Percentiles rank a stretch among this genome's conserved stretches.
These are phyloP conservation scores for Hydropotes inermis DNA, from an alignment of 2,113 vertebrate species.

Conservation along the genomic window DNA sequence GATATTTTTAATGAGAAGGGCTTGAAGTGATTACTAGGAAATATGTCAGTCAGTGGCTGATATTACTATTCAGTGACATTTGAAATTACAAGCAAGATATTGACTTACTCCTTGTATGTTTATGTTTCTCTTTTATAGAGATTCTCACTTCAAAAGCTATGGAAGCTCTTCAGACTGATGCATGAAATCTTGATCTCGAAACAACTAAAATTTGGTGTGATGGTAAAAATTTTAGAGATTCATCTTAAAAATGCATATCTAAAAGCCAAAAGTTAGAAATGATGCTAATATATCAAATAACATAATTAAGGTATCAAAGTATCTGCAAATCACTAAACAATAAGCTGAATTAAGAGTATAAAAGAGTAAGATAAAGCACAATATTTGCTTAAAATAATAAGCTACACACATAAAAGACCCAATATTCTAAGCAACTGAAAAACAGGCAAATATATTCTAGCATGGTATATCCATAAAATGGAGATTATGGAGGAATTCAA, in stretches of 20 bases:
- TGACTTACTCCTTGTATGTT: not conserved
- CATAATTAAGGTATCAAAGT: not conserved
- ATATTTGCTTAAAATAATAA: not conserved
- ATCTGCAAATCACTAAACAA: not conserved
- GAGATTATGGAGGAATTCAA: not conserved
- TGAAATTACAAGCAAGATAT: constrained; percentile 1
- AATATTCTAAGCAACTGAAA: not conserved
- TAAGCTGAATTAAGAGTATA: not conserved
- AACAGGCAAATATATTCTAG: not conserved
- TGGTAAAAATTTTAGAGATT: not conserved
- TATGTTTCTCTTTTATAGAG: not conserved
- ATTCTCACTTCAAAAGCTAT: not conserved
- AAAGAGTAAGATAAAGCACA: not conserved
- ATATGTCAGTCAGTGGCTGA: not conserved
- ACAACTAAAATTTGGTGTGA: not conserved
- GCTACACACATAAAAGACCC: not conserved
- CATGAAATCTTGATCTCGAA: not conserved
- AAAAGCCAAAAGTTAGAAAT: not conserved
- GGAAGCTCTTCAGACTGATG: not conserved
- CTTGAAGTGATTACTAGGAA: constrained; percentile 1
- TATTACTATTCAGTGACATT: not conserved
- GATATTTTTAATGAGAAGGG: constrained; percentile 25
- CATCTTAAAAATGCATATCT: not conserved
- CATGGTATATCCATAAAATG: not conserved
- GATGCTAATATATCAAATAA: not conserved